phyloP scores from a whole-genome alignment of 2,113 vertebrate genomes.

The Myrmecobius fasciatus region DNA sequence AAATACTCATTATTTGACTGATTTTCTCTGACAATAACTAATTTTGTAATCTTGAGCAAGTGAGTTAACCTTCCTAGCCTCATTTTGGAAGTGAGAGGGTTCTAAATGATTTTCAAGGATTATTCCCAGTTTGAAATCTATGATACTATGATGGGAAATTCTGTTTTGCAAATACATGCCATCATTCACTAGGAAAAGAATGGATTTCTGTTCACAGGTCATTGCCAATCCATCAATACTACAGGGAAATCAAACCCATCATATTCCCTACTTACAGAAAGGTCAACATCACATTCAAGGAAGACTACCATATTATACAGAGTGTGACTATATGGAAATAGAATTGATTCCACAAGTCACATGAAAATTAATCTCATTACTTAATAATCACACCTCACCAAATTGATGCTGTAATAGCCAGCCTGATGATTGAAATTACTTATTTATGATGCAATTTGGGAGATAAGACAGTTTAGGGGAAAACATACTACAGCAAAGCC shows the following conservation, averaged over 20 bases:
- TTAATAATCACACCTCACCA: background rate
- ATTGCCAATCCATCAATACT: background rate
- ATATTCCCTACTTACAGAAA: background rate
- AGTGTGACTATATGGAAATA: background rate
- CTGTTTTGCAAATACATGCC: background rate
- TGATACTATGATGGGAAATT: background rate
- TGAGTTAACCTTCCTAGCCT: background rate
- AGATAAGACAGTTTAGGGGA: background rate
- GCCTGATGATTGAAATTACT: background rate
- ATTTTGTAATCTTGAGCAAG: background rate
- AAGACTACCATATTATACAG: background rate
- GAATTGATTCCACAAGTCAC: background rate
- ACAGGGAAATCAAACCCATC: background rate
- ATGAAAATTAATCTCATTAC: background rate
- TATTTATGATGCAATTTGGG: background rate
- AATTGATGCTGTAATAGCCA: background rate
- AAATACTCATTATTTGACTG: background rate
- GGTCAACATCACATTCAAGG: background rate
- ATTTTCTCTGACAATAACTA: background rate
- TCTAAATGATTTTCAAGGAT: background rate
- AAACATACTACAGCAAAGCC: background rate
- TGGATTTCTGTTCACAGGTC: background rate
- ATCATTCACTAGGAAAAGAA: background rate
- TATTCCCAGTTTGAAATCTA: background rate
- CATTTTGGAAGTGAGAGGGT: background rate